Conservation (phyloP, 1,140 invertebrate genomes). For the Riptortus pedestris region DNA sequence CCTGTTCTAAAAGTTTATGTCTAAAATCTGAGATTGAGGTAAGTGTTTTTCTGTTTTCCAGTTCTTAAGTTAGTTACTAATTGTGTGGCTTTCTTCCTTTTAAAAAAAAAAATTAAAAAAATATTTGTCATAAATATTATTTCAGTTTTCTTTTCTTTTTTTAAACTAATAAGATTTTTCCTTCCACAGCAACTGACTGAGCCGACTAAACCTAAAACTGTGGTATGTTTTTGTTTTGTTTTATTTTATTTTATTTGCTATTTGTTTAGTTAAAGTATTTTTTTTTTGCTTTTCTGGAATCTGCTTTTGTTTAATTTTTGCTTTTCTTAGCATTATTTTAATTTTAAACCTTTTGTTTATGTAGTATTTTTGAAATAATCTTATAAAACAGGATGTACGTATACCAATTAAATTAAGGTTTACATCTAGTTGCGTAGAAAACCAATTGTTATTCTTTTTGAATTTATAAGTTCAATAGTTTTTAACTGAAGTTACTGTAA, state of each 20-base stretch:
- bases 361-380: no score
- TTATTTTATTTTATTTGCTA: conserved; percentile 28
- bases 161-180: conserved; percentile 23
- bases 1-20: neutral
- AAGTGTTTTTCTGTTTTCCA: conserved; percentile 23
- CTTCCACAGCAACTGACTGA: conserved; percentile 35
- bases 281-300: conserved; percentile 6
- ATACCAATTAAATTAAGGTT: no score
- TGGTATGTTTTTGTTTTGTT: conserved; percentile 40
- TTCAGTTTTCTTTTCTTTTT: neutral
- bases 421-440: no score
- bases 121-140: neutral
- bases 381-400: no score
- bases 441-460: no score
- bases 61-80: no score
- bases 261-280: conserved; percentile 15
- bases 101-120: no score
- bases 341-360: no score
- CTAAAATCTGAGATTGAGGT: conserved; percentile 1
- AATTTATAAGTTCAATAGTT: no score
- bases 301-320: neutral
- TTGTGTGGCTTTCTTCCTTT: neutral
- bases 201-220: conserved; percentile 44
- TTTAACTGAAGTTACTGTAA: no score
- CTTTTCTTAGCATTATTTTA: no score